Percentiles rank a stretch among this genome's conserved stretches.
These are phyloP conservation scores for Cyrtonyx montezumae DNA, from an alignment of 2,113 vertebrate genomes.

Conservation along the genomic window DNA sequence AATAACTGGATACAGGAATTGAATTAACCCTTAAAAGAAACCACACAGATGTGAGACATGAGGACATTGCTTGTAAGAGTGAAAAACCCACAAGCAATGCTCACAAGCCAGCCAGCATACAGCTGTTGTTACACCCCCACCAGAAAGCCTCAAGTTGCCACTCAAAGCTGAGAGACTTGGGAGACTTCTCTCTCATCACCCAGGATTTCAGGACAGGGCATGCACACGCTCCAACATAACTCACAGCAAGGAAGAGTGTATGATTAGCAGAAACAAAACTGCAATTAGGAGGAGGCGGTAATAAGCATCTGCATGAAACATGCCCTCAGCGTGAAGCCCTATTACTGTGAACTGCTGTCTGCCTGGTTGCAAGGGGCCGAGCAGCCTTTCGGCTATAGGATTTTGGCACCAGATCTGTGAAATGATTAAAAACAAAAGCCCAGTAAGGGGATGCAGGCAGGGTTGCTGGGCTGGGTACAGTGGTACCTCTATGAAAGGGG, in stretches of 20 bases:
- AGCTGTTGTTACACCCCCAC: neutral
- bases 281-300: conserved; percentile 21
- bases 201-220: neutral
- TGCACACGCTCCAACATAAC: neutral
- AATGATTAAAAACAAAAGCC: neutral
- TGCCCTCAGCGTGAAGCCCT: conserved; percentile 8
- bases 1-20: neutral
- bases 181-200: neutral
- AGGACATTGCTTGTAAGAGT: neutral
- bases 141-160: neutral
- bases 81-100: neutral
- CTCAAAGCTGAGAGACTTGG: neutral
- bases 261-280: conserved; percentile 50
- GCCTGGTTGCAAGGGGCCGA: neutral
- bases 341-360: conserved; percentile 18
- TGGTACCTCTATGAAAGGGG: neutral
- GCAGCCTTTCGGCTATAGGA: neutral
- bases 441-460: fast-evolving
- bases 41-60: neutral
- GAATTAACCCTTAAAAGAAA: neutral
- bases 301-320: conserved; percentile 27
- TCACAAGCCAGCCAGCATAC: neutral
- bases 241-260: neutral
- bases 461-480: fast-evolving
- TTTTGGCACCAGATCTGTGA: conserved; percentile 13